These are phyloP conservation scores for Cossypha niveicapilla DNA, from an alignment of 2,797 vertebrate genomes.

Conservation along the genomic window DNA sequence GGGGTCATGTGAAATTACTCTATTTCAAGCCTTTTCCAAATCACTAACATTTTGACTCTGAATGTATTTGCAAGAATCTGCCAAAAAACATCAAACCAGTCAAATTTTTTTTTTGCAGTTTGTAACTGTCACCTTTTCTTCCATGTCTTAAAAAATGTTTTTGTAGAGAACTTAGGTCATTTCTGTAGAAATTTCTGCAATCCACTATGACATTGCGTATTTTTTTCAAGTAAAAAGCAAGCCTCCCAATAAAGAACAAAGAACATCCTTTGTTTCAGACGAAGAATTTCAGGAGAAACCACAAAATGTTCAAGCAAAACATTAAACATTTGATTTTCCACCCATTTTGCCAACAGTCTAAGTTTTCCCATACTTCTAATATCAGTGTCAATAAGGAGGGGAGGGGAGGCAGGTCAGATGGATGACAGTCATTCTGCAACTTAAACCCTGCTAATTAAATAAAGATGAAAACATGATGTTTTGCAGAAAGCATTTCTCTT, in stretches of 20 bases:
- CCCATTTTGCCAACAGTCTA: conserved; percentile 47
- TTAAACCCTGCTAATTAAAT: background rate
- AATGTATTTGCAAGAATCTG: conserved; percentile 2
- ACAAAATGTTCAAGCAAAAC: conserved; percentile 66
- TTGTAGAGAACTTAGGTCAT: background rate
- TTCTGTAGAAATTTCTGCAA: conserved; percentile 2
- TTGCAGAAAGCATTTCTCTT: background rate
- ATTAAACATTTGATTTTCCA: conserved; percentile 65
- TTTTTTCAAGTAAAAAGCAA: conserved; percentile 1
- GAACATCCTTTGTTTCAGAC: conserved; percentile 58
- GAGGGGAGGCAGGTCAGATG: background rate
- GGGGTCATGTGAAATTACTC: conserved; percentile 56
- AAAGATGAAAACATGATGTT: background rate
- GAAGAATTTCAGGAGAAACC: conserved; percentile 64
- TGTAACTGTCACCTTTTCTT: background rate
- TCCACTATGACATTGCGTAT: background rate
- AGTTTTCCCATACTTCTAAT: conserved; percentile 38
- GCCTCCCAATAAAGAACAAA: conserved; percentile 4
- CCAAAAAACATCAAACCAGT: background rate
- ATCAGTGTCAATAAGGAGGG: conserved; percentile 26
- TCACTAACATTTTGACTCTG: conserved; percentile 30
- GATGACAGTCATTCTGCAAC: background rate
- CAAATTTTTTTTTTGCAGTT: background rate
- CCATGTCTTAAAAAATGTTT: background rate
- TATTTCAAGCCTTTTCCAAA: conserved; percentile 49